Evolutionary conservation across 2,888 invertebrate genomes (phyloP), one percentile per base, ranked within the genome.

Genomic region (Chorisops tibialis): DNA sequence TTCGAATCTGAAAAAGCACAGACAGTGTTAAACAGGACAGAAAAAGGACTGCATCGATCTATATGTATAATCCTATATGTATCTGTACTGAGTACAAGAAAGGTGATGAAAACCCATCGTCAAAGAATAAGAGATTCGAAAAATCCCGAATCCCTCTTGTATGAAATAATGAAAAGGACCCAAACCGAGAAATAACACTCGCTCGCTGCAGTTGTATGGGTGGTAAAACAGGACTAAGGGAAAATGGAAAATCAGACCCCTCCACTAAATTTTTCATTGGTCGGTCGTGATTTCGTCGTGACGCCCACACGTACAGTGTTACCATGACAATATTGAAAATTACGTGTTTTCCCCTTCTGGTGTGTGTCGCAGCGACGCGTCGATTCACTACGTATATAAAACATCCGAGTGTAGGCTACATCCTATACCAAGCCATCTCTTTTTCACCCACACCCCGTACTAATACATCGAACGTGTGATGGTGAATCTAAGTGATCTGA

Each of bases 201-300:
- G n/a, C 30, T 7, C 30, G 7, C 30, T 7, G 30, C 30, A 30
- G 30, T 30, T 47, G 59, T 39, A 38, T 64, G 60, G n/a, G 21
- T 41, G 48, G 24, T 18, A 16, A 37, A 16, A 39, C 24, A 41
- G 12, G 18, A 47, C 14, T 21, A 24, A 45, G 61, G n/a, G 56
- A 64, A 65, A 73, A 73, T 72, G 74, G 71, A 72, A 76, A 77
- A 77, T 77, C 76, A 78, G 74, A 75, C 75, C 73, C 72, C 72
- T 74, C 76, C 74, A 76, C 76, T 76, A 75, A 76, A 77, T 76
- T 76, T 78, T 78, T 77, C 78, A 78, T 78, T 78, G 78, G 78
- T 77, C 72, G 75, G 71, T 76, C 73, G 78, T 78, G 78, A 78
- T 78, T 78, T 77, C 72, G n/a, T 61, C 70, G 67, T 65, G 66